phyloP scores from a whole-genome alignment of 2,797 vertebrate genomes.

The Cyclopterus lumpus region DNA sequence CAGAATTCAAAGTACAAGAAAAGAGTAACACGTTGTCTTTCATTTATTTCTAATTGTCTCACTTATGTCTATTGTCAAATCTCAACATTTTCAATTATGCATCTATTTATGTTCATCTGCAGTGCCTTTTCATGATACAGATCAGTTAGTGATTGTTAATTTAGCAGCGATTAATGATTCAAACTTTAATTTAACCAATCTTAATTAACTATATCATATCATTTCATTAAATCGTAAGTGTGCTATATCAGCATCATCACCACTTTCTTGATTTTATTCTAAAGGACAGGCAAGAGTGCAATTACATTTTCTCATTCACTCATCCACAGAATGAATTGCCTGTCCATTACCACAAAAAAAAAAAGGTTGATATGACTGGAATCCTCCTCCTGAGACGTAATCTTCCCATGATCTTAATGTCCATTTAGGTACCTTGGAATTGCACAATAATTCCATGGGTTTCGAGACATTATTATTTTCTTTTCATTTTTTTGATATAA shows the following conservation, averaged over 20 bases:
- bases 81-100: background rate
- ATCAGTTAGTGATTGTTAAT: background rate
- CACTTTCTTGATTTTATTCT: background rate
- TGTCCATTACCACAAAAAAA: conserved; percentile 58
- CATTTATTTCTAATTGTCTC: background rate
- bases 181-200: background rate
- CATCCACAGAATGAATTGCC: conserved; percentile 18
- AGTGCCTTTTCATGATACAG: background rate
- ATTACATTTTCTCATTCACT: conserved; percentile 2
- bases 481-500: conserved; percentile 18
- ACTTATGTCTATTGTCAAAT: background rate
- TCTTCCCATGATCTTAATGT: conserved; percentile 42
- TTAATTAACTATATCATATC: background rate
- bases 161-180: background rate
- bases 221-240: background rate
- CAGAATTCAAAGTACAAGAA: background rate
- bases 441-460: conserved; percentile 7
- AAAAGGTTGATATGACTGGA: conserved; percentile 7
- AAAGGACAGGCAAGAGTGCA: conserved; percentile 4
- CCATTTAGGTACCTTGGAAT: conserved; percentile 33
- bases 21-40: no score
- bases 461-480: background rate
- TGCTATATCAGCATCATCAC: background rate
- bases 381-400: conserved; percentile 38
- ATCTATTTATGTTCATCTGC: background rate